Evolutionary conservation across 2,797 vertebrate species (phyloP).

Genomic region (Siniperca obscura): DNA sequence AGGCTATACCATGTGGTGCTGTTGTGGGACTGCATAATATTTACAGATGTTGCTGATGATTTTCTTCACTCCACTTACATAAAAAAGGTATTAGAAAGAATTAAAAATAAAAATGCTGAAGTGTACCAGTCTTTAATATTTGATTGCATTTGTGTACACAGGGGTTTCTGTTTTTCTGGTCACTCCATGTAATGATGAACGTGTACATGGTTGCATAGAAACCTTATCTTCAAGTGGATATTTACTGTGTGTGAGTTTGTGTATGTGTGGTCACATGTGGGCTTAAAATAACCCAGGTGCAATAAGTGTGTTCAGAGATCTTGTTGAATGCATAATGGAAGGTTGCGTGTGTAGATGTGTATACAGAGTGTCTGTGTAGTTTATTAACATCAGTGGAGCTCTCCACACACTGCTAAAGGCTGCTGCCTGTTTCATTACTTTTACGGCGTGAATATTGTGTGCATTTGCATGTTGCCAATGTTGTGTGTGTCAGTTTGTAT

Average conservation of each 20-base stretch:
- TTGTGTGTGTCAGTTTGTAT: conserved; percentile 18
- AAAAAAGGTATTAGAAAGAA: not conserved
- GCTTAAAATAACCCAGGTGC: conserved; percentile 34
- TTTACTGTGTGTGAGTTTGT: not conserved
- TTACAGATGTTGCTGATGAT: conserved; percentile 6
- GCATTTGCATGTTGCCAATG: not conserved
- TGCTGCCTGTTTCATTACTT: conserved; percentile 35
- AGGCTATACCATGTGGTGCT: not conserved
- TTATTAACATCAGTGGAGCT: conserved; percentile 37
- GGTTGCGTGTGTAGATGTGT: conserved; percentile 29
- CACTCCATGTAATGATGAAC: not conserved
- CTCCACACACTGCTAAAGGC: conserved; percentile 30
- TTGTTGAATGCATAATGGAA: conserved; percentile 11
- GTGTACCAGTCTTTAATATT: not conserved
- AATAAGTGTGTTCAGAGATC: conserved; percentile 6
- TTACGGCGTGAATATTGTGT: not conserved
- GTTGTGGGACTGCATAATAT: not conserved
- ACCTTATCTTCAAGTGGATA: not conserved
- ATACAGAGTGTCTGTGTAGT: conserved; percentile 10
- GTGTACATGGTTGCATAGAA: not conserved
- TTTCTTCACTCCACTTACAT: not conserved
- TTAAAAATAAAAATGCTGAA: not conserved
- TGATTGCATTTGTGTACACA: not conserved
- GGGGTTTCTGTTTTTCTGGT: not conserved
- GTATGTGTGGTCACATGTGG: conserved; percentile 12